A percentile compares a stretch with the other conserved stretches of the same genome.
Evolutionary conservation across 2,888 invertebrate genomes (phyloP).

Genomic region (Drosophila nr. perissopoda): DNA sequence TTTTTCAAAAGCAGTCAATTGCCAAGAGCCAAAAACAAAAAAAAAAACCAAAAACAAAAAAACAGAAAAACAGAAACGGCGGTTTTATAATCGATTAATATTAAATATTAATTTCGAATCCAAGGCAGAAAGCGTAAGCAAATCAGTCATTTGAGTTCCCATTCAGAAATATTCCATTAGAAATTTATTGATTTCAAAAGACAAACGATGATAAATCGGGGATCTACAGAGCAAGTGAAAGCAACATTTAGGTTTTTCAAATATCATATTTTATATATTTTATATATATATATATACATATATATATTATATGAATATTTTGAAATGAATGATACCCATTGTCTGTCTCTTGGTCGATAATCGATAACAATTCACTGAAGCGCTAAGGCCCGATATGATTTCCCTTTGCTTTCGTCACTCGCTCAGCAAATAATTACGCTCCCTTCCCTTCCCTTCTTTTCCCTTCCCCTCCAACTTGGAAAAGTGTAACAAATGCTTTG

Average conservation of each 20-base stretch:
- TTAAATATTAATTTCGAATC: background rate
- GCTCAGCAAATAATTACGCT: background rate
- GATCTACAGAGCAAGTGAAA: background rate
- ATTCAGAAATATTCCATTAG: background rate
- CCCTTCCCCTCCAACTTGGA: slow-evolving; percentile 13
- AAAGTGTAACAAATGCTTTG: slow-evolving; percentile 56
- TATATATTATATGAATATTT: background rate
- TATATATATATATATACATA: background rate
- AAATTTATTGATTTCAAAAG: background rate
- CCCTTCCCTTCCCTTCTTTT: background rate
- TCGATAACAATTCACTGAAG: background rate
- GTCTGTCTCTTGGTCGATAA: background rate
- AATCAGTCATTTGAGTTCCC: background rate
- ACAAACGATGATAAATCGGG: background rate
- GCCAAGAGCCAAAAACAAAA: slow-evolving; percentile 15
- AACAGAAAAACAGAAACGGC: background rate
- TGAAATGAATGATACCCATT: background rate
- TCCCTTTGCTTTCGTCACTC: background rate
- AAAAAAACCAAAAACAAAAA: background rate
- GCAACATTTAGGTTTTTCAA: background rate
- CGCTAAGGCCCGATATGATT: background rate
- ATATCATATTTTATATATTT: background rate
- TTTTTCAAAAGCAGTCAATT: slow-evolving; percentile 25
- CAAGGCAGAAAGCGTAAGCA: background rate
- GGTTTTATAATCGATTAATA: background rate